Evolutionary conservation across 2,797 vertebrate species (phyloP).

Genomic region (Varecia variegata): DNA sequence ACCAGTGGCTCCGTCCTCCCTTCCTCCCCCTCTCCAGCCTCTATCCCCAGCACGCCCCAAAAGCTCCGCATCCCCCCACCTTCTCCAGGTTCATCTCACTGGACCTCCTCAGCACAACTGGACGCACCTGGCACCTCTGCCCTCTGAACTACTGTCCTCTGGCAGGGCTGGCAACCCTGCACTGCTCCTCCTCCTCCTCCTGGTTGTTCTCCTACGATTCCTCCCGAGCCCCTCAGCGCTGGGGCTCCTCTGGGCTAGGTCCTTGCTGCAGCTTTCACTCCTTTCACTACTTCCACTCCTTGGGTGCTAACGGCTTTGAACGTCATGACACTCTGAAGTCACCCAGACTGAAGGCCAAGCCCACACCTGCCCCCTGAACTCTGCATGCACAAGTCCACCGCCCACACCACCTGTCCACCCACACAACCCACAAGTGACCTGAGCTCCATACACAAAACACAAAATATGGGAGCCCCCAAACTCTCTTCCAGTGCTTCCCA

Average conservation of each 20-base stretch:
- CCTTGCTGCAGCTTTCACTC: neutral
- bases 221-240: accelerated
- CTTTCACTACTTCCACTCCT: neutral
- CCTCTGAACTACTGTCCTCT: neutral
- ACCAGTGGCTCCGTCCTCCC: too few species aligned
- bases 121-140: accelerated
- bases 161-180: accelerated
- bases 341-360: neutral
- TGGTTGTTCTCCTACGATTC: accelerated
- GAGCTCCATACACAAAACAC: accelerated
- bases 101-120: neutral
- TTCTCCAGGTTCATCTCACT: neutral
- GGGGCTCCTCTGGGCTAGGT: neutral
- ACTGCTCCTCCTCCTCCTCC: too few species aligned
- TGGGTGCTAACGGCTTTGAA: neutral
- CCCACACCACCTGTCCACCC: accelerated
- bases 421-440: neutral
- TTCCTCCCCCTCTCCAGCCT: neutral
- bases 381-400: accelerated
- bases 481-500: neutral
- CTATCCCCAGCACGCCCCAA: neutral
- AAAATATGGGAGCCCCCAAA: neutral
- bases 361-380: neutral
- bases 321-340: too few species aligned
- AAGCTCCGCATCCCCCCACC: too few species aligned